Evolutionary conservation across 1,140 invertebrate genomes (phyloP).

Genomic region (Spodoptera frugiperda): DNA sequence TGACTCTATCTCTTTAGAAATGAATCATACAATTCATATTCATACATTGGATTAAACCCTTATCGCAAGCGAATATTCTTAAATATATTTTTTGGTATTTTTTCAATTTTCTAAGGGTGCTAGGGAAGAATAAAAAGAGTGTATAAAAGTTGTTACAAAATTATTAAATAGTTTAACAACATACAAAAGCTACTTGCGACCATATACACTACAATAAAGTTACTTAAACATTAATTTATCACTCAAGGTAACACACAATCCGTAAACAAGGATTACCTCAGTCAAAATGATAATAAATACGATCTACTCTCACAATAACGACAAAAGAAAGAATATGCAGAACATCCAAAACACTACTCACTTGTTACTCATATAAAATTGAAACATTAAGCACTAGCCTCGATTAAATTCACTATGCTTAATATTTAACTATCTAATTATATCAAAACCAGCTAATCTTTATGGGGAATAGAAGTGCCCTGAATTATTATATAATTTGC

Average conservation of each 20-base stretch:
- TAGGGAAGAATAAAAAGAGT: conserved; percentile 84
- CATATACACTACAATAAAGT: conserved; percentile 73
- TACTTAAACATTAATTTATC: conserved; percentile 76
- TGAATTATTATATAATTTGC: conserved; percentile 43
- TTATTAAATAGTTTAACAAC: conserved; percentile 84
- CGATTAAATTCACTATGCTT: conserved; percentile 50
- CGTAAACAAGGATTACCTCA: conserved; percentile 59
- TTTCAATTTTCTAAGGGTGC: conserved; percentile 75
- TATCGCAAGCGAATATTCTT: conserved; percentile 47
- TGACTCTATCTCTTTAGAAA: conserved; percentile 4
- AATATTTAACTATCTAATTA: conserved; percentile 61
- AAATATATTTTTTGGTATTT: conserved; percentile 51
- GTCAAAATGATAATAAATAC: conserved; percentile 60
- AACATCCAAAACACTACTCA: conserved; percentile 43
- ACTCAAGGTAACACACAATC: conserved; percentile 69
- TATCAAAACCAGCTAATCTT: conserved; percentile 57
- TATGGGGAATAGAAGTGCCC: conserved; percentile 54
- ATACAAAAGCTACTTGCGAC: conserved; percentile 84
- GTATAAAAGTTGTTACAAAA: conserved; percentile 86
- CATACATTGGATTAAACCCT: conserved; percentile 31
- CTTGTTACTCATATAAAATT: conserved; percentile 53
- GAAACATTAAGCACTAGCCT: conserved; percentile 62
- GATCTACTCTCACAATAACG: conserved; percentile 50
- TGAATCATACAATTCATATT: conserved; percentile 20
- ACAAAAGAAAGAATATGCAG: conserved; percentile 47